These are phyloP conservation scores for Chaetodon auriga DNA, from an alignment of 2,113 vertebrate species.

Conservation along the genomic window DNA sequence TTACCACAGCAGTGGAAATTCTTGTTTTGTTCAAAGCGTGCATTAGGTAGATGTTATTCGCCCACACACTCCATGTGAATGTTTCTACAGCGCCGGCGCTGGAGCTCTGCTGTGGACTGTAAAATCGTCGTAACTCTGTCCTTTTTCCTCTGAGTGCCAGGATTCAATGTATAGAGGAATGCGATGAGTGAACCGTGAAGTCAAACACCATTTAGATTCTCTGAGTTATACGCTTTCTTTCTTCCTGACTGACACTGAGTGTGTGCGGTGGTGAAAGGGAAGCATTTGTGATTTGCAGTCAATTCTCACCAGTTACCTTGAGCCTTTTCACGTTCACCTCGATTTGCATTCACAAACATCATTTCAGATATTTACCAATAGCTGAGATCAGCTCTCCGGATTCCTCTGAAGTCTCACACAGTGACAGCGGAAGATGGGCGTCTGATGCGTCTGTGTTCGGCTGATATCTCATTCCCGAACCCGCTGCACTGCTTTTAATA, in stretches of 20 bases:
- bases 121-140: not conserved
- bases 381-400: slow-evolving; percentile 20
- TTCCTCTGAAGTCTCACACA: slow-evolving; percentile 19
- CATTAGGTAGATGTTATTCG: not conserved
- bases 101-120: not conserved
- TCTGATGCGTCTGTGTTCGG: slow-evolving; percentile 1
- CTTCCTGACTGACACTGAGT: not conserved
- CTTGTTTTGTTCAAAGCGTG: not conserved
- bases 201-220: slow-evolving; percentile 2
- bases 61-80: slow-evolving; percentile 12
- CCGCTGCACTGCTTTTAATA: slow-evolving; percentile 37
- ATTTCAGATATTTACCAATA: slow-evolving; percentile 23
- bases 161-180: not conserved
- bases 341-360: slow-evolving; percentile 19
- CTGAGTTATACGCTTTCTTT: not conserved
- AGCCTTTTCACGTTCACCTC: not conserved
- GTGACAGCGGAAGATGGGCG: slow-evolving; percentile 25
- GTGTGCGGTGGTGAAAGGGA: slow-evolving; percentile 7
- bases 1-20: not conserved
- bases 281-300: not conserved
- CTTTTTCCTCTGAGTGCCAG: not conserved
- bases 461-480: slow-evolving; percentile 56
- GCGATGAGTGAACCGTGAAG: not conserved
- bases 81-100: not conserved
- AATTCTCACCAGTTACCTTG: not conserved